Percentiles rank a stretch among this genome's conserved stretches.
Evolutionary conservation across 2,113 vertebrate genomes (phyloP).

Genomic region (Pyrgilauda ruficollis): DNA sequence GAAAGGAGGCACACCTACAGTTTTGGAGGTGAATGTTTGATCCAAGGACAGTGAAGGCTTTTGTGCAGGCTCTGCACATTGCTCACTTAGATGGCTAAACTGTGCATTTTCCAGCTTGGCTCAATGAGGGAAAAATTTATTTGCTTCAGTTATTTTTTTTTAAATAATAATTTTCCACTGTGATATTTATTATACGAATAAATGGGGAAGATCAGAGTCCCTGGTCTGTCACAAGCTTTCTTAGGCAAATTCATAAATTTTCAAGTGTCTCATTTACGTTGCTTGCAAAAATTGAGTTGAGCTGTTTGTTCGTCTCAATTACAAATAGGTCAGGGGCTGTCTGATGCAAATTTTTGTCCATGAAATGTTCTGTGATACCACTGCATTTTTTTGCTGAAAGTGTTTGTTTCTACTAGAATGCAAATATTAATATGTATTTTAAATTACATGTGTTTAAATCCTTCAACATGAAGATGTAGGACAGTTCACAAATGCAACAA

Average conservation of each 20-base stretch:
- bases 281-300: not conserved
- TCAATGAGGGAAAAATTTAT: not conserved
- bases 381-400: not conserved
- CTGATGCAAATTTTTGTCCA: not conserved
- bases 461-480: not conserved
- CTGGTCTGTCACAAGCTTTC: not conserved
- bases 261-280: not conserved
- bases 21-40: constrained; percentile 15
- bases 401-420: not conserved
- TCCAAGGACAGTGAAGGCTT: not conserved
- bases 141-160: not conserved
- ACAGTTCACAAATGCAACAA: not conserved
- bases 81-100: not conserved
- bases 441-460: not conserved
- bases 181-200: not conserved
- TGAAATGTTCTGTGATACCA: not conserved
- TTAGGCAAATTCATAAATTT: not conserved
- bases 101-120: not conserved
- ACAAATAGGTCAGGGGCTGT: not conserved
- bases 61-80: not conserved
- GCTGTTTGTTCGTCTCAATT: not conserved
- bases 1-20: not conserved
- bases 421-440: not conserved
- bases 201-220: not conserved
- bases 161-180: not conserved